Percentiles rank a stretch among this genome's conserved stretches.
These are phyloP conservation scores for Meghimatium bilineatum DNA, from an alignment of 2,888 invertebrate genomes.

Conservation along the genomic window DNA sequence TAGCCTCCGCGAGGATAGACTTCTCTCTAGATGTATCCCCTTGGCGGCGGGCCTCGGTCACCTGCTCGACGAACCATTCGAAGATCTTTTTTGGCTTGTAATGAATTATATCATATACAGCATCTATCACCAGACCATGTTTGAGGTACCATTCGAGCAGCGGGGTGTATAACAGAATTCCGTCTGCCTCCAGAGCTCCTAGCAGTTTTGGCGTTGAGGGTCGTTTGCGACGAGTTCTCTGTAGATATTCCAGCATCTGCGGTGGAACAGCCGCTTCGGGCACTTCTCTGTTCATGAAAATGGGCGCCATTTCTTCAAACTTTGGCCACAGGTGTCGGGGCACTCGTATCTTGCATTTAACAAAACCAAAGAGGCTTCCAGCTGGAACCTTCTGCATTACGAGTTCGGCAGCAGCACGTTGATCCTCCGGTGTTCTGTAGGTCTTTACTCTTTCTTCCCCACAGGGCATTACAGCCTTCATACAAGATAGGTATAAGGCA, in stretches of 20 bases:
- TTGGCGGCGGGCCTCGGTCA: background rate
- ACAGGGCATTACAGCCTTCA: background rate
- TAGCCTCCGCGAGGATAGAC: background rate
- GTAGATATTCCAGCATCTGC: background rate
- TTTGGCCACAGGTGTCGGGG: background rate
- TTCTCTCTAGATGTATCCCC: background rate
- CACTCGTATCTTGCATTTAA: background rate
- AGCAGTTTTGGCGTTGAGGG: background rate
- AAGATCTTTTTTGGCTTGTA: background rate
- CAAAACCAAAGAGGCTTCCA: background rate
- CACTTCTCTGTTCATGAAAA: background rate
- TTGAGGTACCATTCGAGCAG: background rate
- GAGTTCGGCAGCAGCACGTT: background rate
- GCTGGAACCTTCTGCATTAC: background rate
- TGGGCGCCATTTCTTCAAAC: slow-evolving; percentile 1
- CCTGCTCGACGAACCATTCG: slow-evolving; percentile 6
- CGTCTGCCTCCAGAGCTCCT: background rate
- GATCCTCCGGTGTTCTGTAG: background rate
- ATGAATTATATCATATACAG: background rate
- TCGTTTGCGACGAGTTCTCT: background rate
- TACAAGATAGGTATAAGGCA: background rate
- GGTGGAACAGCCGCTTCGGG: background rate
- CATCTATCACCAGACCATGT: background rate
- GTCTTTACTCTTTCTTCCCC: background rate
- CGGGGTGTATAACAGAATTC: background rate